Base-by-base conservation (phyloP, 2,797 vertebrate species). In the Micromesistius poutassou region DNA sequence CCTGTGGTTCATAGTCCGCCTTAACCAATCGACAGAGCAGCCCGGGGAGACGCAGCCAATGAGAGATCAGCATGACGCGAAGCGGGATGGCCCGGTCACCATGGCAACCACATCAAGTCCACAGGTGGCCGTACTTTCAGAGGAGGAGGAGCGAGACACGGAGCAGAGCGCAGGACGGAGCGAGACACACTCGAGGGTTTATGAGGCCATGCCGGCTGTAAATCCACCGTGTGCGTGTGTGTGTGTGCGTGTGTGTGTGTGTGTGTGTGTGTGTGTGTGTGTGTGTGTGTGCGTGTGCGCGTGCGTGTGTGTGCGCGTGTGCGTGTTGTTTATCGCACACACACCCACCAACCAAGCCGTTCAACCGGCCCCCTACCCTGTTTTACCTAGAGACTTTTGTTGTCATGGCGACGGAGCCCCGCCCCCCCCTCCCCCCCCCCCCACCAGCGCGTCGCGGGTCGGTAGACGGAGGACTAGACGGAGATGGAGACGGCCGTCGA, bases 71-170 rank as follows among this genome's bases (percentile, higher is more conserved):
- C 72, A 42, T 33, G 40, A 73, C 38, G 46, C 78, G 66, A 68
- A 68, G 14, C 38, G 62, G 31, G 28, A 72, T 36, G 46, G 22
- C 68, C 4, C 0, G 8, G 87, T 90, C 84, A 72, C 88, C 77
- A 84, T 83, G 42, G 86, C 79, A 85, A 90, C 82, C 1, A n/a
- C 2, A 80, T 76, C 76, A 83, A 84, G 81, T 74, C 79, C 82
- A 89, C 81, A 81, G 78, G 77, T 85, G 80, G 40, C 70, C 30
- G 33, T 89, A 70, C 10, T 72, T 77, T 79, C 68, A 86, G 19
- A 5, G 28, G 55, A 70, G 28, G 55, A 70, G 25, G 7, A 16
- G 46, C 30, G 70, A 82, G 71, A 13, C 35, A 22, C 50, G 6
- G 25, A 16, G 4, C 16, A n/a, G n/a, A 25, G 71, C 30, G 16